phyloP scores from a whole-genome alignment of 2,797 vertebrate genomes.

The Platalea minor region DNA sequence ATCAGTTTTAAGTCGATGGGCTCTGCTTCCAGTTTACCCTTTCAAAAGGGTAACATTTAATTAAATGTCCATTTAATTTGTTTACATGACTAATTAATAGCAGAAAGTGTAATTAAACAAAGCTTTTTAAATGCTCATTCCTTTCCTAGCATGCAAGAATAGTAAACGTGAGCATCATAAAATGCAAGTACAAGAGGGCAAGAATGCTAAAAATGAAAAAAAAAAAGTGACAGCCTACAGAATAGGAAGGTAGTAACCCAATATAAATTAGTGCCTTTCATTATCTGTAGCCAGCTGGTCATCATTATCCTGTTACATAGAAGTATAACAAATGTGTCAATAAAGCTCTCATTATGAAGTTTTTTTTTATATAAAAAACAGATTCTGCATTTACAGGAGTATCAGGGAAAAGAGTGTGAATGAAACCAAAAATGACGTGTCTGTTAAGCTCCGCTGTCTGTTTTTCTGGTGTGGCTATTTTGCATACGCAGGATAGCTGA shows the following conservation, averaged over 20 bases:
- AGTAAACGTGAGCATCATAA: neutral
- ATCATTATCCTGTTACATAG: neutral
- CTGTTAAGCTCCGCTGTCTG: neutral
- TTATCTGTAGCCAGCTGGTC: conserved; percentile 11
- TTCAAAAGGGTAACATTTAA: conserved; percentile 19
- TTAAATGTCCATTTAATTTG: conserved; percentile 28
- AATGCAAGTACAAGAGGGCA: neutral
- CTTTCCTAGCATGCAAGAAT: neutral
- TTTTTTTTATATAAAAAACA: neutral
- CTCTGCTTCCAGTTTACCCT: neutral
- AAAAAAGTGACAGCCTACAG: neutral
- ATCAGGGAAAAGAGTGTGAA: neutral
- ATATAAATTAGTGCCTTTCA: neutral
- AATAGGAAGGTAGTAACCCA: neutral
- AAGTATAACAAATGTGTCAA: neutral
- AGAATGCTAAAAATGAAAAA: neutral
- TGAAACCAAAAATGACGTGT: neutral
- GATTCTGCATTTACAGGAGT: neutral
- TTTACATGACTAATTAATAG: conserved; percentile 16
- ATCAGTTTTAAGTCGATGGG: neutral
- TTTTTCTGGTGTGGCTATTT: neutral
- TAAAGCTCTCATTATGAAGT: neutral
- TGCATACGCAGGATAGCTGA: neutral
- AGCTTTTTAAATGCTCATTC: conserved; percentile 8
- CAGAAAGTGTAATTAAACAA: conserved; percentile 14